Evolutionary conservation across 2,797 vertebrate genomes (phyloP).

Genomic region (Argentina silus): DNA sequence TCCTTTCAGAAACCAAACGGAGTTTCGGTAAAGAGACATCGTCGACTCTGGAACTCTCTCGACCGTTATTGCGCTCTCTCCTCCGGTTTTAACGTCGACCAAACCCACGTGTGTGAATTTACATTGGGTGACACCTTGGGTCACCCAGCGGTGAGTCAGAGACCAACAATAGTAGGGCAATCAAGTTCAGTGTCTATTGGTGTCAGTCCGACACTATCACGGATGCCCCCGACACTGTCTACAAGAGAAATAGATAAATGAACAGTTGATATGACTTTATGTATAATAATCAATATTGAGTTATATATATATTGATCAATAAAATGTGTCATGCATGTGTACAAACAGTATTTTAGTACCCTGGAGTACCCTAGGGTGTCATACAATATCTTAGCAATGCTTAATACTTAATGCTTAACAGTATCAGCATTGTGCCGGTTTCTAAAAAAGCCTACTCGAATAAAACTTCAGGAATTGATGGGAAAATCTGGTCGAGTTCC

Average conservation of each 20-base stretch:
- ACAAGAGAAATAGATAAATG: background rate
- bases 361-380: too few relatives aligned
- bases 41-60: conserved; percentile 53
- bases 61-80: conserved; percentile 29
- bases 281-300: background rate
- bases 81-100: conserved; percentile 59
- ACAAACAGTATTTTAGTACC: too few relatives aligned
- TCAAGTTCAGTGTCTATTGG: background rate
- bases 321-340: too few relatives aligned
- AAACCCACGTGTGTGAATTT: conserved; percentile 64
- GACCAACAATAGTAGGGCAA: background rate
- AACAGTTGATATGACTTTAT: background rate
- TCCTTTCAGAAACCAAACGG: conserved; percentile 82
- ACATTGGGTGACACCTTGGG: conserved; percentile 29
- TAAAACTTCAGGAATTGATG: too few relatives aligned
- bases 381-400: too few relatives aligned
- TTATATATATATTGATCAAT: too few relatives aligned
- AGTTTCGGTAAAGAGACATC: conserved; percentile 84
- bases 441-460: too few relatives aligned
- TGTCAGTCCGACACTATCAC: background rate
- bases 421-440: too few relatives aligned
- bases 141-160: conserved; percentile 48
- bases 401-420: too few relatives aligned
- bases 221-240: background rate
- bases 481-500: too few relatives aligned